Base-by-base conservation (phyloP, 2,113 vertebrate genomes). In the Chloropsis hardwickii region DNA sequence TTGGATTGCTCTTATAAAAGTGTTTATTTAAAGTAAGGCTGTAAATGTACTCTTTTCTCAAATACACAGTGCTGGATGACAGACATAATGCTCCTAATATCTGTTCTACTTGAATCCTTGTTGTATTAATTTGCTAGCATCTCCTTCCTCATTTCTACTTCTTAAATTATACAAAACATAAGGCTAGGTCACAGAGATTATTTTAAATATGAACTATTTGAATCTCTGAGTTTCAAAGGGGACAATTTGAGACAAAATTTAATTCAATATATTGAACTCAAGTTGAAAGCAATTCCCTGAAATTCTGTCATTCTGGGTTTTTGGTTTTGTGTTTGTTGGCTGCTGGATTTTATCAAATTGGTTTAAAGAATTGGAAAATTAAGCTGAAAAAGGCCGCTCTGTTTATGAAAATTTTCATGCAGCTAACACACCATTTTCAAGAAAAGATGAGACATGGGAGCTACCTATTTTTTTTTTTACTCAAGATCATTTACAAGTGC, bases 231-330 rank as follows among this genome's bases (percentile, higher is more conserved):
- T 71, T 76, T 71, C 28, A 71, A 62, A 66, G 3, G 9, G 47
- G 82, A 13, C 16, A 6, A 66, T 89, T 51, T 39, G 37, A 53
- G 15, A 33, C 28, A 53, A 1, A 3, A 6, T 64, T 13, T 65
- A 64, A 56, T 47, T 69, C 50, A 60, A 9, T 22, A 73, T 14
- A 44, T 54, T 56, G 20, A 44, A 19, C 21, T 71, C 21, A 57
- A 88, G 39, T 66, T 92, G 37, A 51, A 76, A 80, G 11, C 5
- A 64, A 76, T 91, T 71, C 70, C 21, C 5, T 54, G 3, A 25
- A 6, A 3, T 57, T 40, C 2, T 79, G 4, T 6, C 48, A 8
- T n/a, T 69, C 21, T 53, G 23, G 2, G 13, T 0, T 31, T 84
- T 77, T 31, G 9, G 6, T 5, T 37, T 71, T 77, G 4, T 72